phyloP scores from a whole-genome alignment of 2,888 invertebrate species.

The Parnassius mnemosyne region DNA sequence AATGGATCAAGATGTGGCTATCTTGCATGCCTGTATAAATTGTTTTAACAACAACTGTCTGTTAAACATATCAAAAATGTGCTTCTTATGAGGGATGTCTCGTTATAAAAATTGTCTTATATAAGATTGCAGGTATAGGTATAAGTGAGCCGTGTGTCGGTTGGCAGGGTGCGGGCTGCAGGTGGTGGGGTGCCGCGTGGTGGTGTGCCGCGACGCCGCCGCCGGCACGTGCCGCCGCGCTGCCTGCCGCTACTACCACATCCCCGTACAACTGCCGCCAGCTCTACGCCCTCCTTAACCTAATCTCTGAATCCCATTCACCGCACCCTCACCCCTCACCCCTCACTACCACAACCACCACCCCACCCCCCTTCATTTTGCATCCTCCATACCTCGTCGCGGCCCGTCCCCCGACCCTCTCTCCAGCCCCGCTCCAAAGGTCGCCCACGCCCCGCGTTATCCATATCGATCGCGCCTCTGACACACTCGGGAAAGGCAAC shows the following conservation, averaged over 20 bases:
- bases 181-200: conserved; percentile 96
- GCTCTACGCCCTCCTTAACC: conserved; percentile 81
- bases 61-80: not conserved
- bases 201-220: conserved; percentile 97
- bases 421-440: conserved; percentile 33
- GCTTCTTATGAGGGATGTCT: not conserved
- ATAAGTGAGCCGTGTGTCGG: not conserved
- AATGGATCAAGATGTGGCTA: too few species aligned
- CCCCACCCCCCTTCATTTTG: conserved; percentile 24
- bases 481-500: conserved; percentile 62
- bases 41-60: not conserved
- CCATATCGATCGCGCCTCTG: conserved; percentile 68
- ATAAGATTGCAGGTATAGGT: not conserved
- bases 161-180: conserved; percentile 95
- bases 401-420: conserved; percentile 33
- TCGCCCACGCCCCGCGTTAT: conserved; percentile 57
- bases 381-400: conserved; percentile 23
- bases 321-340: conserved; percentile 19
- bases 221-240: conserved; percentile 96
- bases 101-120: not conserved
- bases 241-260: conserved; percentile 98
- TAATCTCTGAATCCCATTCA: conserved; percentile 42
- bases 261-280: conserved; percentile 94
- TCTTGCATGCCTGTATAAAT: too few species aligned
- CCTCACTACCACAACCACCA: conserved; percentile 24